These are phyloP conservation scores for Ormyrus rosae DNA, from an alignment of 2,888 invertebrate species.

Conservation along the genomic window DNA sequence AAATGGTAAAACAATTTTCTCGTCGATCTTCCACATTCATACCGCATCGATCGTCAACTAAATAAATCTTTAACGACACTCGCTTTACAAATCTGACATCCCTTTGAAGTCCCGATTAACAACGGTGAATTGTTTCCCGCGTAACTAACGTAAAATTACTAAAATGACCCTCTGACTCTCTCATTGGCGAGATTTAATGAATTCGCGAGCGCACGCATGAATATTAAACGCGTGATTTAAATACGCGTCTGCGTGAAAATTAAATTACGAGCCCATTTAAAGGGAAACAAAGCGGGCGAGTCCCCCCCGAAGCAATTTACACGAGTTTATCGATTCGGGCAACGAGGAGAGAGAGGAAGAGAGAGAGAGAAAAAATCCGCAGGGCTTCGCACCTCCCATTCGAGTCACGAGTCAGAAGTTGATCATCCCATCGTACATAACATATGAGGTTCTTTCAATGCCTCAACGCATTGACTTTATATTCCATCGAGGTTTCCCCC, in stretches of 20 bases:
- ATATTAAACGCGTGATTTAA: neutral
- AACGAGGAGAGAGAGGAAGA: neutral
- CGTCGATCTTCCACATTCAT: too few relatives aligned
- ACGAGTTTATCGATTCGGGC: neutral
- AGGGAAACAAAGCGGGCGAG: neutral
- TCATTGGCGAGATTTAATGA: neutral
- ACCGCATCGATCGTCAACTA: too few relatives aligned
- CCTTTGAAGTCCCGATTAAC: too few relatives aligned
- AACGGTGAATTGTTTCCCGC: too few relatives aligned
- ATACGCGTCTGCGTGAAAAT: neutral
- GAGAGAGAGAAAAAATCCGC: constrained; percentile 6
- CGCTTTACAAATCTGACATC: too few relatives aligned
- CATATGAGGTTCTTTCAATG: constrained; percentile 47
- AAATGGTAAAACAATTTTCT: too few relatives aligned
- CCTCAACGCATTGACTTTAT: constrained; percentile 37
- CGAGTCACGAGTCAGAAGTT: constrained; percentile 48
- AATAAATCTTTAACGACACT: too few relatives aligned
- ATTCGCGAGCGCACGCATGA: neutral
- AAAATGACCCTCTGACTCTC: too few relatives aligned
- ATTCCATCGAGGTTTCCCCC: constrained; percentile 31
- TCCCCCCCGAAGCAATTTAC: neutral
- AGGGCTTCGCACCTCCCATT: neutral
- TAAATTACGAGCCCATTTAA: neutral
- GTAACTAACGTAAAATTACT: too few relatives aligned
- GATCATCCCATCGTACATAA: constrained; percentile 49